Evolutionary conservation across 2,797 vertebrate genomes (phyloP), one percentile per base, ranked within the genome.

Genomic region (Clarias laeviceps): DNA sequence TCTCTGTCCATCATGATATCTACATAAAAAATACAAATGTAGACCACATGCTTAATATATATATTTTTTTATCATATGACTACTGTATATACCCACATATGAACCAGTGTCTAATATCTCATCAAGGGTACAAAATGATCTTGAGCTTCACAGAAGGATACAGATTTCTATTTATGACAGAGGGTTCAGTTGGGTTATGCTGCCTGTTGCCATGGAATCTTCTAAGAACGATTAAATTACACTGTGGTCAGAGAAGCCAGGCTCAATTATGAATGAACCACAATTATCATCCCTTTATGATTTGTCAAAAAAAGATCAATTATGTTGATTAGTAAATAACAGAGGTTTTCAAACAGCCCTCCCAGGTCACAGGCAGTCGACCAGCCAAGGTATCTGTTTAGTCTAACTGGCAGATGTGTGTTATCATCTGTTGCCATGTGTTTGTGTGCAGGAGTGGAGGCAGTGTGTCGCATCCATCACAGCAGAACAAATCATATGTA

Each of bases 201-300:
- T 84, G 87, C 85, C 54, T 84, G 88, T 85, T 90, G 86, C 87
- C 85, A 89, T 89, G 85, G 88, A 86, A 54, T 83, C 83, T 80
- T 87, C 79, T 83, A 87, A 54, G 69, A 81, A 50, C 24, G 76
- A 74, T 65, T 70, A 84, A 87, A 84, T 86, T 84, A 80, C 57
- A 61, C 27, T 37, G 34, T 72, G 86, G 70, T 86, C 84, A 88
- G n/a, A 86, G 34, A 72, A 78, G 34, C 3, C 27, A 72, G n/a
- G 85, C 84, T 80, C 50, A 83, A 59, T 84, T 72, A 57, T 56
- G 15, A 84, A 74, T 59, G 15, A 17, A 73, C 59, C 70, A 69
- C 64, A 70, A 83, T 85, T 86, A 87, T 82, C 22, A 14, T 74
- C 62, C 77, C 32, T 45, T 73, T 73, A 80, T 87, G 66, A 45